phyloP scores from a whole-genome alignment of 2,113 vertebrate genomes.

The Tragelaphus imberbis region DNA sequence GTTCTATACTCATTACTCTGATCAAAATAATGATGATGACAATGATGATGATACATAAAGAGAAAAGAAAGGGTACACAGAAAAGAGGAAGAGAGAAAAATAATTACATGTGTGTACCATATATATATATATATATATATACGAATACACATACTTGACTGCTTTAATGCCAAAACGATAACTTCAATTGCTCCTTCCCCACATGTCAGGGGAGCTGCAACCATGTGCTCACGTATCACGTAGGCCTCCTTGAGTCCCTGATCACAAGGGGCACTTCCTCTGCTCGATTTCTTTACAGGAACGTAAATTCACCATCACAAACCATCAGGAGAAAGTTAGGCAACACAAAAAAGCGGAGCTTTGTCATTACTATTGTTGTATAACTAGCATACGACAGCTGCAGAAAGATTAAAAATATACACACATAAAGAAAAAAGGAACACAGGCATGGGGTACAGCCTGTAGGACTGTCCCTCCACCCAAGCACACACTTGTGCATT shows the following conservation, averaged over 20 bases:
- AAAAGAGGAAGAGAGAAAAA: background rate
- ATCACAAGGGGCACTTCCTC: background rate
- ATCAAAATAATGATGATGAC: background rate
- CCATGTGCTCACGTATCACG: accelerated
- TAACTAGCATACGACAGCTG: background rate
- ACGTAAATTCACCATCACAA: background rate
- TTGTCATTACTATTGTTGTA: background rate
- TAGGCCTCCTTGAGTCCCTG: background rate
- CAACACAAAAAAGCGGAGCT: background rate
- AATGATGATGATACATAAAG: background rate
- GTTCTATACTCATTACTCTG: background rate
- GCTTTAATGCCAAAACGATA: background rate
- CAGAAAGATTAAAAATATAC: background rate
- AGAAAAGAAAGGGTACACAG: background rate
- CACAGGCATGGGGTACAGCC: accelerated
- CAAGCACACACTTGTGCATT: accelerated
- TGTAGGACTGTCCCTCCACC: background rate
- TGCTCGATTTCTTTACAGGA: background rate
- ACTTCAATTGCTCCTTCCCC: background rate
- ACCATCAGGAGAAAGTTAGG: background rate
- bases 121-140: background rate
- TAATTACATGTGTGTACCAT: background rate
- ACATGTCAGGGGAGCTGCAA: background rate
- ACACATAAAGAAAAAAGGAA: background rate
- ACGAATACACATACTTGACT: background rate